phyloP scores from a whole-genome alignment of 92 coral and sea anemone genomes.

The Actinostola sp. region DNA sequence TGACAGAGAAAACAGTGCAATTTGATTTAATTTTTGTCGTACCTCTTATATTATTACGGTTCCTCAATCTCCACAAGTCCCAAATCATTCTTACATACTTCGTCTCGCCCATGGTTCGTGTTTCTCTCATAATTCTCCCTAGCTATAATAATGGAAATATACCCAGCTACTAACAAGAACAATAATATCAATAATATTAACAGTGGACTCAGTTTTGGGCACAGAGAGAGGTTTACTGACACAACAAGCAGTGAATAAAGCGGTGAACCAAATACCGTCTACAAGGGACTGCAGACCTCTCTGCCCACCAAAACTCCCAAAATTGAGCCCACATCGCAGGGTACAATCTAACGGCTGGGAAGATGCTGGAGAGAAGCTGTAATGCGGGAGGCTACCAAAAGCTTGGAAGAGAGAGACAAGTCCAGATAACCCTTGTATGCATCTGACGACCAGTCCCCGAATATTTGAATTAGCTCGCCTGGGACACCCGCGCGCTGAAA shows the following conservation, averaged over 20 bases:
- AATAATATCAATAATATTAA: too few species aligned
- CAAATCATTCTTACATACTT: too few species aligned
- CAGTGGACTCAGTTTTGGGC: constrained; percentile 5
- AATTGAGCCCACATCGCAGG: neutral
- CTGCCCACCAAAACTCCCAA: neutral
- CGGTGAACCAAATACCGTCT: neutral
- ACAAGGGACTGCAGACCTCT: neutral
- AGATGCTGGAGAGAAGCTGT: neutral
- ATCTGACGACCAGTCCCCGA: constrained; percentile 54
- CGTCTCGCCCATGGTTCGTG: too few species aligned
- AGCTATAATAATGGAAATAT: too few species aligned
- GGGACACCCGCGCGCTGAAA: constrained; percentile 24
- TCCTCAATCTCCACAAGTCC: too few species aligned
- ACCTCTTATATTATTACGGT: too few species aligned
- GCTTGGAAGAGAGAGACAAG: constrained; percentile 28
- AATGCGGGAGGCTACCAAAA: constrained; percentile 9
- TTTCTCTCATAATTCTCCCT: too few species aligned
- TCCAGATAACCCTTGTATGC: constrained; percentile 38
- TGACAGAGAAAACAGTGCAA: too few species aligned
- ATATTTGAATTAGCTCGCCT: constrained; percentile 33
- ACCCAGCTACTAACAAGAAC: too few species aligned
- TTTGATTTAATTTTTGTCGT: too few species aligned
- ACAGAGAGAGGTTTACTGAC: constrained; percentile 6
- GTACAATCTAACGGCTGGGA: neutral
- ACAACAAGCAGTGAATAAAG: neutral